phyloP scores from a whole-genome alignment of 1,140 invertebrate genomes.

The Saccostrea echinata region DNA sequence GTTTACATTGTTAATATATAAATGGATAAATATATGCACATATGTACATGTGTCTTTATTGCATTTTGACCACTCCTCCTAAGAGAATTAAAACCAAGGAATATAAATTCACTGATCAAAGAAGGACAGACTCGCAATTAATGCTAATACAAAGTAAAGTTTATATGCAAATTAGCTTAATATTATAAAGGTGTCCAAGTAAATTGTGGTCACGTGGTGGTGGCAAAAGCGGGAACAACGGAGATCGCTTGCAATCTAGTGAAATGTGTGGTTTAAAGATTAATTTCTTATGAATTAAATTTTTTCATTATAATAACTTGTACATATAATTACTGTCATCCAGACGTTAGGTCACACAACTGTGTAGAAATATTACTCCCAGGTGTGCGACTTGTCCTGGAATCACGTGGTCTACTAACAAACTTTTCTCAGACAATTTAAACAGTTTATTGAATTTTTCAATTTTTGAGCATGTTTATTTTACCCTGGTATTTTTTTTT shows the following conservation, averaged over 20 bases:
- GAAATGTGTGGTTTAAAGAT: constrained; percentile 25
- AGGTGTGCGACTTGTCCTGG: constrained; percentile 8
- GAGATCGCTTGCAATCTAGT: not conserved
- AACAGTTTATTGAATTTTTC: no score
- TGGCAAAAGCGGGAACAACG: not conserved
- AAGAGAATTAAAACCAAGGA: not conserved
- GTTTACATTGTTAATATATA: not conserved
- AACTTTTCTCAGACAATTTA: no score
- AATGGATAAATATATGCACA: not conserved
- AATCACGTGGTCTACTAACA: constrained; percentile 14
- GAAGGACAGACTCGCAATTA: not conserved
- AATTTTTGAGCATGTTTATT: no score
- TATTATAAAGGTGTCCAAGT: not conserved
- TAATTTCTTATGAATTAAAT: constrained; percentile 34
- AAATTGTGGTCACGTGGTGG: not conserved
- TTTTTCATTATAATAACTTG: constrained; percentile 36
- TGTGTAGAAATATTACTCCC: constrained; percentile 16
- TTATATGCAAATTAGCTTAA: not conserved
- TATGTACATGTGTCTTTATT: not conserved
- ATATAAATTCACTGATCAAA: not conserved
- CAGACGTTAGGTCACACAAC: constrained; percentile 7
- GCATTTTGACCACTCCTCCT: not conserved
- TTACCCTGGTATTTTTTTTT: no score
- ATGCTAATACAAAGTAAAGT: not conserved
- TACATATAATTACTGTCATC: constrained; percentile 37